Base-by-base conservation (phyloP, 2,888 invertebrate genomes). In the Lochmaea crataegi region DNA sequence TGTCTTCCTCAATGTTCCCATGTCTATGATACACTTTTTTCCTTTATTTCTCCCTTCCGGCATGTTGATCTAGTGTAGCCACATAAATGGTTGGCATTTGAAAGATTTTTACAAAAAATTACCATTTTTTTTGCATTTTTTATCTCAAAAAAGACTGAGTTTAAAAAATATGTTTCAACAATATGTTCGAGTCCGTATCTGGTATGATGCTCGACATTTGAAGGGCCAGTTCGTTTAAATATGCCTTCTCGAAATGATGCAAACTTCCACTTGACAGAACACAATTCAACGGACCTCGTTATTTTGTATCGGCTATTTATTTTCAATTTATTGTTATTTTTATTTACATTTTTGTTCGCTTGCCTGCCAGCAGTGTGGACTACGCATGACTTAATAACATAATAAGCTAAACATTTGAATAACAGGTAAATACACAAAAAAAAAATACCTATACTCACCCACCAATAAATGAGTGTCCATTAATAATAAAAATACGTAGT, bases 231-330 rank as follows among this genome's bases (percentile, higher is more conserved):
- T 83, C 82, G 83, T 82, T 83, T 84, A 78, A 85, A 85, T 83
- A 82, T 81, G 84, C 84, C 82, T 82, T 84, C 83, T 84, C 80
- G 82, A 84, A 84, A 83, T 82, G 82, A 83, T 82, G 83, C 82
- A 84, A 85, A 85, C 85, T 85, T 86, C 85, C 85, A 85, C 84
- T 85, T 82, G 84, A 83, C 82, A 78, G 82, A 83, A 83, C 82
- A 81, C 81, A 83, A 83, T 82, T 82, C 82, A 81, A 63, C 80
- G 82, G 82, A 83, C 83, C 85, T 86, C 84, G 85, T 86, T 86
- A 86, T 85, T 83, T 82, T 84, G 84, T 84, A 84, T 85, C 85
- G 84, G 83, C 83, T 83, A 82, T 83, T 83, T 83, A 82, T 83
- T 84, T 83, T 80, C 82, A 82, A 83, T 83, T 83, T 78, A 76